Evolutionary conservation across 2,797 vertebrate genomes (phyloP).

Genomic region (Artibeus lituratus): DNA sequence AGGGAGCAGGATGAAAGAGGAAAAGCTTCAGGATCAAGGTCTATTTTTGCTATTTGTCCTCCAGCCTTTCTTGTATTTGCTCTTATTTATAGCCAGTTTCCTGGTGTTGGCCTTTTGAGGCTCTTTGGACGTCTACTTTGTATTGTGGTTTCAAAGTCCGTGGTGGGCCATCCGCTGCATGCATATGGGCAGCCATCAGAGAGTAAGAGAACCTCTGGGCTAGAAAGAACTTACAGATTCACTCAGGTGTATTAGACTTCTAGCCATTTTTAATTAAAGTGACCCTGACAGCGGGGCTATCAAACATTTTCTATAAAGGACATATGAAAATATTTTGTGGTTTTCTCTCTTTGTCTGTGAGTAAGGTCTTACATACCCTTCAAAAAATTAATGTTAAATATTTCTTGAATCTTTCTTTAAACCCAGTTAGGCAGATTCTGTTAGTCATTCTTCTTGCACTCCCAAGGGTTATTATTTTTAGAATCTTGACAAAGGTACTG

Average conservation of each 20-base stretch:
- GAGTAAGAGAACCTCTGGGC: not conserved
- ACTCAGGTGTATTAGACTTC: not conserved
- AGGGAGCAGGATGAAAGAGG: not conserved
- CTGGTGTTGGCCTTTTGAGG: not conserved
- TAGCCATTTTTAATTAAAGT: not conserved
- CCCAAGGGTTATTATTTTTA: not conserved
- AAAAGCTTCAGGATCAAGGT: not conserved
- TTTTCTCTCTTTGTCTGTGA: not conserved
- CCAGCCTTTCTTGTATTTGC: not conserved
- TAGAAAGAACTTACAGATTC: not conserved
- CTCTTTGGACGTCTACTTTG: not conserved
- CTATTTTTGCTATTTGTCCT: not conserved
- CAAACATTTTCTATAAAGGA: not conserved
- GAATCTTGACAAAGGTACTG: not conserved
- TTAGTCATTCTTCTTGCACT: not conserved
- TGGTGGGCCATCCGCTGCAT: not conserved
- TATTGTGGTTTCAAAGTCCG: not conserved
- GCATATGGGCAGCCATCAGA: not conserved
- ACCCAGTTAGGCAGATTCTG: not conserved
- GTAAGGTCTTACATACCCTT: not conserved
- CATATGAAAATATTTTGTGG: not conserved
- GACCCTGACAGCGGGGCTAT: not conserved
- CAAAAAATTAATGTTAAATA: not conserved
- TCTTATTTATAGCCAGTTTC: not conserved
- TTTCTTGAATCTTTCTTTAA: not conserved